Evolutionary conservation across 2,888 invertebrate genomes (phyloP), one percentile per base, ranked within the genome.

Genomic region (Drosophila lacicola): DNA sequence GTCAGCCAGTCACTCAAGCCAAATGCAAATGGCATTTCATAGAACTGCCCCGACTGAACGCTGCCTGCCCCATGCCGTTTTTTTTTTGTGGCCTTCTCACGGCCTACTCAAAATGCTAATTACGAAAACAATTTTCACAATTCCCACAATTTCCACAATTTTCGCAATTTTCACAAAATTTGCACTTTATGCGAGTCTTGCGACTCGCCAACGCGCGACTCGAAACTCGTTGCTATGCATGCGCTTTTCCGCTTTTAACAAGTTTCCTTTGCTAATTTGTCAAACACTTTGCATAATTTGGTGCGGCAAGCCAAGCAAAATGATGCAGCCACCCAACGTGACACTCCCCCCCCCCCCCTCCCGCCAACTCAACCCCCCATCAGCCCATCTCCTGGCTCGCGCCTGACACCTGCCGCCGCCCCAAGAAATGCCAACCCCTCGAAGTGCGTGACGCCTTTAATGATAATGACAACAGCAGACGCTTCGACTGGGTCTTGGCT

Each of bases 271-370:
- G 87, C 87, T 83, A 90, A 90, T 83, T 87, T 90, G 87, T 87
- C 87, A 88, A 90, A 86, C 90, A 83, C 89, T 90, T 87, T 88
- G 90, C 87, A 87, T 87, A 87, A 87, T 83, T 88, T 89, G 87
- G 65, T 42, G 54, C 62, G 71, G 67, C 70, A 73, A 60, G 68
- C 70, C 66, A 67, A 53, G 58, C 61, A 63, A 66, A 63, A 67
- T 69, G 68, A 60, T 61, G 66, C 70, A 41, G 29, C 55, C 21
- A 11, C 41, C 46, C 54, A 36, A 14, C 37, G 25, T 25, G 25
- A 25, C 37, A 37, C 46, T n/a, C n/a, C n/a, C n/a, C 33, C 33
- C 50, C 17, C 10, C 10, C 0, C 17, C 11, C 8, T 41, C 13
- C 13, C 2, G 45, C 9, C 17, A 17, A 17, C 6, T 2, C n/a